These are phyloP conservation scores for Brachypalpus laphriformis DNA, from an alignment of 2,888 invertebrate species.

Conservation along the genomic window DNA sequence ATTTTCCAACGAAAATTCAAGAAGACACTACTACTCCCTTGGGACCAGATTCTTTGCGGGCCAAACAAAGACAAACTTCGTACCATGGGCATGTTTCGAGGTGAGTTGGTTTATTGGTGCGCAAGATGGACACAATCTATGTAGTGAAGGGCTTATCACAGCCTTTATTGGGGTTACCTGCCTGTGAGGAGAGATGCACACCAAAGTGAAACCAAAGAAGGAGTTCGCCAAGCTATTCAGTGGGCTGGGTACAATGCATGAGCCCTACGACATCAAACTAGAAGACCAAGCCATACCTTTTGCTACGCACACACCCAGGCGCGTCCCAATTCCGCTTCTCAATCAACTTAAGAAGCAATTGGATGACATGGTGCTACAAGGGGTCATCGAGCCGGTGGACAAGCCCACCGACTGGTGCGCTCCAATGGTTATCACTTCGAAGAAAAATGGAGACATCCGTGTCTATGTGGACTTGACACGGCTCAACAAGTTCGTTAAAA, in stretches of 20 bases:
- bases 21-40: constrained; percentile 8
- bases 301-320: too few species aligned
- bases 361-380: constrained; percentile 9
- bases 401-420: constrained; percentile 11
- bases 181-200: background rate
- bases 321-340: too few species aligned
- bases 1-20: constrained; percentile 21
- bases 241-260: background rate
- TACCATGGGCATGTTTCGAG: too few species aligned
- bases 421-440: constrained; percentile 7
- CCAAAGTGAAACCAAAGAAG: background rate
- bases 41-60: background rate
- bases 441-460: too few species aligned
- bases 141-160: constrained; percentile 11
- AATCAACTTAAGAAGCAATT: constrained; percentile 11
- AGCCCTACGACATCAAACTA: constrained; percentile 7
- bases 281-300: too few species aligned
- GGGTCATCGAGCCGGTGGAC: constrained; percentile 1
- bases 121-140: constrained; percentile 12
- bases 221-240: constrained; percentile 2
- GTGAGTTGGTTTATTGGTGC: background rate
- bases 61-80: constrained; percentile 16
- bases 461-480: background rate
- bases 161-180: constrained; percentile 1
- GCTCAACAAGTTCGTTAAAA: constrained; percentile 11